Evolutionary conservation across 1,140 invertebrate species (phyloP).

Genomic region (Drosophila rhopaloa): DNA sequence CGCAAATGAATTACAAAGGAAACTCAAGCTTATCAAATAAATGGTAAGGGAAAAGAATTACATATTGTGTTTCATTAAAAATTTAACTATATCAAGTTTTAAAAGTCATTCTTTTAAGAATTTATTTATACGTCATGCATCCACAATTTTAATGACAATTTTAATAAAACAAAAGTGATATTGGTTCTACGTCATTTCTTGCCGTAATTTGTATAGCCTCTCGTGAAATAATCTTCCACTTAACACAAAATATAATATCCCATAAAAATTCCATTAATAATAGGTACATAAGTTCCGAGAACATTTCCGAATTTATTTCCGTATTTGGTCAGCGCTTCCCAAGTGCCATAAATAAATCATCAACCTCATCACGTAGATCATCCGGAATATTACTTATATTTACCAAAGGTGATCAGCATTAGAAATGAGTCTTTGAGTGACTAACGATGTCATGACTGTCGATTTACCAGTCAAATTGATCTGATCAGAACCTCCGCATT

Average conservation of each 20-base stretch:
- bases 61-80: background rate
- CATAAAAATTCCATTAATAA: constrained; percentile 5
- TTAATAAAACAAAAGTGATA: too few species aligned
- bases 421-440: constrained; percentile 9
- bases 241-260: background rate
- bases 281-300: background rate
- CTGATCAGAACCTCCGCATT: constrained; percentile 5
- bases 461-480: constrained; percentile 7
- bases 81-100: too few species aligned
- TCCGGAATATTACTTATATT: constrained; percentile 16
- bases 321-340: constrained; percentile 15
- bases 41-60: background rate
- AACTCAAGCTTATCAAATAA: background rate
- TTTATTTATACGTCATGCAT: too few species aligned
- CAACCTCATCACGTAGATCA: constrained; percentile 25
- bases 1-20: background rate
- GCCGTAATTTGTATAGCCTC: too few species aligned
- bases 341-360: constrained; percentile 34
- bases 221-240: too few species aligned
- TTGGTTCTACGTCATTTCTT: too few species aligned
- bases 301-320: constrained; percentile 20
- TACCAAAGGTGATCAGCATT: constrained; percentile 23
- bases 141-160: too few species aligned
- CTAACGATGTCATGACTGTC: constrained; percentile 33
- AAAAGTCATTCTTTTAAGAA: too few species aligned